Conservation (phyloP, 2,797 vertebrate genomes). For the Lutjanus campechanus region DNA sequence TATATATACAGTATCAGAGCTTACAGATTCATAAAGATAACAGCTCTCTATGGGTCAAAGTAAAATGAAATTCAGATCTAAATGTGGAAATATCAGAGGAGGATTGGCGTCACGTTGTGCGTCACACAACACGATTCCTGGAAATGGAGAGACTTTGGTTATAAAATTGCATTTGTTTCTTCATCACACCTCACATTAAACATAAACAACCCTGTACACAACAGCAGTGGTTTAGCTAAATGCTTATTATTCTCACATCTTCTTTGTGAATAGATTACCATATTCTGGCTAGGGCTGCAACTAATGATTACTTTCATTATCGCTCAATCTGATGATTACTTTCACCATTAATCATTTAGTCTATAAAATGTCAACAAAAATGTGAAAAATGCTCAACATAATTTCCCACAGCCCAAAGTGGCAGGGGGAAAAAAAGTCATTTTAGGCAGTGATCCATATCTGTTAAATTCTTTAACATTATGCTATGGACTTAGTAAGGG, state of each 20-base stretch:
- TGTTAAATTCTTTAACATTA: not conserved
- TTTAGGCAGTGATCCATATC: not conserved
- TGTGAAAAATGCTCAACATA: too few relatives aligned
- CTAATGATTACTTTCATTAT: too few relatives aligned
- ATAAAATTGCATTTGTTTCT: not conserved
- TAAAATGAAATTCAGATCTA: conserved; percentile 3
- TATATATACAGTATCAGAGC: not conserved
- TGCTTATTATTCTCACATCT: not conserved
- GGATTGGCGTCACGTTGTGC: not conserved
- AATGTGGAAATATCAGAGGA: conserved; percentile 25
- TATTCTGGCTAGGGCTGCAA: not conserved
- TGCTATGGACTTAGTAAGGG: not conserved
- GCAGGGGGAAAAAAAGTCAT: not conserved
- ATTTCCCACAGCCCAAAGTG: too few relatives aligned
- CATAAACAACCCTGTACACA: not conserved
- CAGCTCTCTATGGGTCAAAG: not conserved
- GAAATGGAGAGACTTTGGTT: not conserved
- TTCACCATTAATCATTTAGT: too few relatives aligned
- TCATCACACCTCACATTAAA: not conserved
- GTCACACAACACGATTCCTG: not conserved
- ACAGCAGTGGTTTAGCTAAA: not conserved
- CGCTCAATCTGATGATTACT: too few relatives aligned
- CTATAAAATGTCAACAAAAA: too few relatives aligned
- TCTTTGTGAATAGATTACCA: not conserved
- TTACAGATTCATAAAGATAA: not conserved